These are phyloP conservation scores for Tinea trinotella DNA, from an alignment of 2,888 invertebrate species.

Conservation along the genomic window DNA sequence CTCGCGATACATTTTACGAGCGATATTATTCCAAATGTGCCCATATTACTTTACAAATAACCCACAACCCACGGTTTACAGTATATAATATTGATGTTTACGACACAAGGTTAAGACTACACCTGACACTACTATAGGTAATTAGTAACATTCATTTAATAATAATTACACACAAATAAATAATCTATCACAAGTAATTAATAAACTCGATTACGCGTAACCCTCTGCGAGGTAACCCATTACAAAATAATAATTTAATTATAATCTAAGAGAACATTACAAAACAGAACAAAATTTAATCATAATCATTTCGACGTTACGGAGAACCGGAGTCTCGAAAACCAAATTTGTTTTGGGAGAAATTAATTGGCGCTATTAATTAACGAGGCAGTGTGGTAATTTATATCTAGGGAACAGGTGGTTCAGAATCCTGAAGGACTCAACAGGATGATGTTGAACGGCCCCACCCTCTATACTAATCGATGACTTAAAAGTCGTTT, in stretches of 20 bases:
- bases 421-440: conserved; percentile 5
- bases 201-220: neutral
- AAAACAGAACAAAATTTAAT: conserved; percentile 28
- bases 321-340: conserved; percentile 32
- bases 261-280: neutral
- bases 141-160: too few species aligned
- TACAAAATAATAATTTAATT: neutral
- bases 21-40: neutral
- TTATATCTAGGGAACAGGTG: conserved; percentile 19
- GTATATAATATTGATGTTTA: too few species aligned
- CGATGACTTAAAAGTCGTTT: conserved; percentile 27
- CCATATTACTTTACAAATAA: neutral
- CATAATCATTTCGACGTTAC: conserved; percentile 30
- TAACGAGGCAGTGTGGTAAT: conserved; percentile 17
- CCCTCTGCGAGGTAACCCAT: neutral
- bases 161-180: neutral
- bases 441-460: conserved; percentile 4
- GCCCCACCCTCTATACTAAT: conserved; percentile 23
- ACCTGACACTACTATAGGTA: too few species aligned
- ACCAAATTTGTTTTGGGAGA: conserved; percentile 37
- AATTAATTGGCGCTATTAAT: conserved; percentile 44
- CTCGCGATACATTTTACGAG: neutral
- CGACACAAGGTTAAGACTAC: too few species aligned
- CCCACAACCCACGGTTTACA: too few species aligned
- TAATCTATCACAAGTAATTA: neutral